Base-by-base conservation (phyloP, 2,888 invertebrate genomes). In the Idaea dimidiata region DNA sequence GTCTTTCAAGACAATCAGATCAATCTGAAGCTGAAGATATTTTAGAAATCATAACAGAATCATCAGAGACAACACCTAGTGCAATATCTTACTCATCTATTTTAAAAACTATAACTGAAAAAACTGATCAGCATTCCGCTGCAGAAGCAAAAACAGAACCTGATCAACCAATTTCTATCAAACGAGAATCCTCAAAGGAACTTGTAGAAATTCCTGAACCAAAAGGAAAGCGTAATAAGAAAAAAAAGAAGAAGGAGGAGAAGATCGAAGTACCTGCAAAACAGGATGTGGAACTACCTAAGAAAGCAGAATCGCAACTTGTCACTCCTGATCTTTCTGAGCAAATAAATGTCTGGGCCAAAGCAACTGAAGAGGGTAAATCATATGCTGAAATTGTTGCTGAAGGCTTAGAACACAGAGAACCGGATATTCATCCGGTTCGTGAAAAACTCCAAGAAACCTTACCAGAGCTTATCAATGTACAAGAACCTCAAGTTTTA, bases 341-440 rank as follows among this genome's bases (percentile, higher is more conserved):
- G 59, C 72, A 78, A 57, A 63, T 79, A 17, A 93, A 93, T 75
- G 87, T 93, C 18, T 94, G 94, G 94, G 78, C 82, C n/a, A 89
- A 87, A 75, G 71, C 88, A 54, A 81, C 87, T 59, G 88, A 91
- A 55, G 95, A 94, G 68, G 94, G 93, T 0, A 96, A 95, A 83
- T 95, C 96, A 0, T 96, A 96, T 75, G 96, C 96, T 17, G 94
- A 95, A 83, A 94, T 96, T 53, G 88, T 96, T 7, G 94, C 94
- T 17, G 92, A 93, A 74, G 85, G 89, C 0, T 72, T 89, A 56
- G 60, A 71, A n/a, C 66, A 70, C 5, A 59, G 62, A 59, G 73
- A 73, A 59, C 53, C 24, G 5, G 24, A 53, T n/a, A 33, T 61
- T 57, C 53, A 59, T 32, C 18, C 14, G 7, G 56, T 18, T 18